These are phyloP conservation scores for Gallinago undulata DNA, from an alignment of 2,113 vertebrate genomes.

Conservation along the genomic window DNA sequence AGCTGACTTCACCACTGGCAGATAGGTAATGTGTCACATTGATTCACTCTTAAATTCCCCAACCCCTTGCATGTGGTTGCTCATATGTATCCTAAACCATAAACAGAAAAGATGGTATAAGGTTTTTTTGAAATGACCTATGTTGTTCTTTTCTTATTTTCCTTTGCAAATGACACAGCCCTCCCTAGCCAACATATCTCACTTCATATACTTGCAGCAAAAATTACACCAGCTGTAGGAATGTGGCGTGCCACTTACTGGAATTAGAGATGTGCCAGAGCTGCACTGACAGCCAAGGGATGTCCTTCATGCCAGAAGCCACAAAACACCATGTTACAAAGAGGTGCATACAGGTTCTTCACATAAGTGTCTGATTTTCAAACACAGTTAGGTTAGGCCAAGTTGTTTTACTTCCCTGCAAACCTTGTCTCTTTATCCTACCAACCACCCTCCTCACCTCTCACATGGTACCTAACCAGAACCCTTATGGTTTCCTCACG, in stretches of 20 bases:
- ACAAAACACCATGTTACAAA: rapidly evolving
- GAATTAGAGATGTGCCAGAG: not conserved
- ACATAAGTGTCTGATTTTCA: not conserved
- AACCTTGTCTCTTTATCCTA: not conserved
- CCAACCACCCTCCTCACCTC: not conserved
- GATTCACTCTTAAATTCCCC: not conserved
- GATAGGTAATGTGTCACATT: rapidly evolving
- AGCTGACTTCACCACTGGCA: not conserved
- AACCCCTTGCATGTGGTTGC: rapidly evolving
- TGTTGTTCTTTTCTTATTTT: not conserved
- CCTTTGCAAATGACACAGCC: not conserved
- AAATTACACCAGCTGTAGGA: not conserved
- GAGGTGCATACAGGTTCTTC: too few relatives aligned
- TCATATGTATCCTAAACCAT: not conserved
- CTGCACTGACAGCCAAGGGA: not conserved
- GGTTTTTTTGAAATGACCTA: not conserved
- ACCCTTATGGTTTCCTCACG: not conserved
- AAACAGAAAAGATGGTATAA: not conserved
- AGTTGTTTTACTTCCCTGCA: not conserved
- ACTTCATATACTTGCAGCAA: not conserved
- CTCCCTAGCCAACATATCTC: not conserved
- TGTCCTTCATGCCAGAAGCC: not conserved
- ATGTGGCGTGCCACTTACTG: not conserved
- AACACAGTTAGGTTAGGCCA: not conserved
- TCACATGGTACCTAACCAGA: not conserved